Conservation (phyloP, 64 coral and sea anemone species). For the Pocillopora damicornis region DNA sequence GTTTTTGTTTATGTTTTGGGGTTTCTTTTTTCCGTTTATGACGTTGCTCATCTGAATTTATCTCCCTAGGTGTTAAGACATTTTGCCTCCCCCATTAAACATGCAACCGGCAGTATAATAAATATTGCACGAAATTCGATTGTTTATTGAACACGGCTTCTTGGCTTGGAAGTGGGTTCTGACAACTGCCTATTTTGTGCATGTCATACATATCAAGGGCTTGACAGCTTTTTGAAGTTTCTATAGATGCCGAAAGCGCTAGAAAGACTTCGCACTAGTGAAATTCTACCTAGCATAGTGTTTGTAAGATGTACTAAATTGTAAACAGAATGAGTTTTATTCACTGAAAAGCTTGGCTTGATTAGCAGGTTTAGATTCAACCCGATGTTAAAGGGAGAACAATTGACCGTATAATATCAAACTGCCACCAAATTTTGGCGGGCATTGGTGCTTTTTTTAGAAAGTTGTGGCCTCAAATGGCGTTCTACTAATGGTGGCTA, state of each 20-base stretch:
- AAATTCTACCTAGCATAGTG: neutral
- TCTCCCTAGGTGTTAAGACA: neutral
- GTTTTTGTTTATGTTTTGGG: neutral
- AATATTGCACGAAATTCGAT: neutral
- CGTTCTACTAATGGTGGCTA: neutral
- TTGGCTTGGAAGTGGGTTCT: neutral
- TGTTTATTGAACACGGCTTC: neutral
- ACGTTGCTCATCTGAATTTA: neutral
- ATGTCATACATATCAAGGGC: neutral
- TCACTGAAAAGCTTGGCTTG: neutral
- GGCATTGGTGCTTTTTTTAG: neutral
- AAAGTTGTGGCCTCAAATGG: neutral
- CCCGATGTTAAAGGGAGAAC: neutral
- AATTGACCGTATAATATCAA: neutral
- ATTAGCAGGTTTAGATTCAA: neutral
- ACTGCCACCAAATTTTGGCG: too few relatives aligned
- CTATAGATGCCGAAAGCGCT: neutral
- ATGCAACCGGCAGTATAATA: neutral
- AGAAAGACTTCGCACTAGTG: neutral
- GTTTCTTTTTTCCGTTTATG: neutral
- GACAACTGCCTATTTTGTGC: neutral
- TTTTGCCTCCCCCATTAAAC: conserved; percentile 9
- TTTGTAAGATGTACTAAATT: neutral
- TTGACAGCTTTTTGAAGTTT: neutral
- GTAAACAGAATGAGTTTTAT: neutral